Base-by-base conservation (phyloP, 2,113 vertebrate genomes). In the Callipepla squamata region DNA sequence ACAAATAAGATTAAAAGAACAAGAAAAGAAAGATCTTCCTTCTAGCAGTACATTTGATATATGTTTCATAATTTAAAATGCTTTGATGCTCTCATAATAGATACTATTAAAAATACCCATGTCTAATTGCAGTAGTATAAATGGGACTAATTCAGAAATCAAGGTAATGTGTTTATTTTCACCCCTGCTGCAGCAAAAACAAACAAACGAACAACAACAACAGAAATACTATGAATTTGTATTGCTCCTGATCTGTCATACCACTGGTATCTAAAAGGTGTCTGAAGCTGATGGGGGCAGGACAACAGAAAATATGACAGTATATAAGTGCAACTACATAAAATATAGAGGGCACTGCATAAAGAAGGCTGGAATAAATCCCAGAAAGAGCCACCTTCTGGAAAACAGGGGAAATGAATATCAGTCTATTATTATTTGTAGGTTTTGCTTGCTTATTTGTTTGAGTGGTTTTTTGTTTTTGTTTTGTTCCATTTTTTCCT, bases 291-390 rank as follows among this genome's bases (percentile, higher is more conserved):
- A 2, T 8, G 25, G 9, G 30, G 5, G 4, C 7, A 74, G 22
- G 6, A 16, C 0, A 1, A 13, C 0, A 32, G 16, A 16, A 9
- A 75, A 20, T 15, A 3, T n/a, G 3, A 57, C 53, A 61, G 19
- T 5, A 76, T 13, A 19, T 8, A 3, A 55, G 6, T 0, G 1
- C 4, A 87, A 34, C 14, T 6, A 3, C 26, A 26, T 1, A 2
- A 66, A 89, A 30, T 6, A 3, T 32, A 40, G 51, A 70, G 4
- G 28, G 6, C 25, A 25, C 12, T 72, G 7, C 6, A 22, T 81
- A 55, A 63, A 44, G 4, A 55, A 11, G 36, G 12, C 7, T 14
- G 6, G 74, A 22, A 4, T 7, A 40, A 63, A 3, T 26, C 40
- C 5, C 47, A 13, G 22, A 22, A 57, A 74, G 9, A 59, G 4